A percentile compares a stretch with the other conserved stretches of the same genome.
Evolutionary conservation across 2,888 invertebrate species (phyloP).

Genomic region (Mesorhabditis spiculigera): DNA sequence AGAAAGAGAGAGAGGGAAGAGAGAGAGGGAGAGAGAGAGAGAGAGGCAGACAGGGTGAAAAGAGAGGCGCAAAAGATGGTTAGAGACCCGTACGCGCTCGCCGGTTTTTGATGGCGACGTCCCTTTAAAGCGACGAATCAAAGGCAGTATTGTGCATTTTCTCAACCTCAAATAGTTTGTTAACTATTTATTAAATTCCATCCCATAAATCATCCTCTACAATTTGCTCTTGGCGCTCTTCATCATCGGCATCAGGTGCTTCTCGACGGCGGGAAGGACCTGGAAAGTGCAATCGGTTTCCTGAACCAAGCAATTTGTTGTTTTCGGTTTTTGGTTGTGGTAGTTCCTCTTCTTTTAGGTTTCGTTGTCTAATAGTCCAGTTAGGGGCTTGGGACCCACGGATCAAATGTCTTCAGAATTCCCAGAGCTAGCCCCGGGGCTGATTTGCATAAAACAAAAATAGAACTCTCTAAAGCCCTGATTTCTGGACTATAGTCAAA

Average conservation of each 20-base stretch:
- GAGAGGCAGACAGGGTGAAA: not conserved
- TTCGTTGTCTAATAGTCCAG: too few species aligned
- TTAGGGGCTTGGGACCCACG: too few species aligned
- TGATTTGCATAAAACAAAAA: too few species aligned
- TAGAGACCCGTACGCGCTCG: not conserved
- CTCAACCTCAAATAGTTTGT: not conserved
- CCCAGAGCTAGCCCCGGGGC: too few species aligned
- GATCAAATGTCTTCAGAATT: too few species aligned
- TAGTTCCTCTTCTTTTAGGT: too few species aligned
- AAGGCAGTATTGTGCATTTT: constrained; percentile 7
- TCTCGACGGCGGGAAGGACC: constrained; percentile 20
- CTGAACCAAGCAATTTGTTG: too few species aligned
- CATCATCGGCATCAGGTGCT: constrained; percentile 21
- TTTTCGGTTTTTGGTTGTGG: too few species aligned
- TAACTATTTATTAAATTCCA: not conserved
- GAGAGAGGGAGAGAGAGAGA: constrained; percentile 5
- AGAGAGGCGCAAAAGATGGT: constrained; percentile 8
- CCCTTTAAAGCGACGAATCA: not conserved
- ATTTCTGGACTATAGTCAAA: too few species aligned
- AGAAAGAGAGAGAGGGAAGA: constrained; percentile 7
- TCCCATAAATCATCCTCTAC: constrained; percentile 2
- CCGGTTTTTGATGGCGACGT: not conserved
- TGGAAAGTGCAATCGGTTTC: constrained; percentile 7
- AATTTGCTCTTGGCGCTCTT: constrained; percentile 11
- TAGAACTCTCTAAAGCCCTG: too few species aligned